Conservation (phyloP, 2,888 invertebrate species). For the Dorcus parallelipipedus region DNA sequence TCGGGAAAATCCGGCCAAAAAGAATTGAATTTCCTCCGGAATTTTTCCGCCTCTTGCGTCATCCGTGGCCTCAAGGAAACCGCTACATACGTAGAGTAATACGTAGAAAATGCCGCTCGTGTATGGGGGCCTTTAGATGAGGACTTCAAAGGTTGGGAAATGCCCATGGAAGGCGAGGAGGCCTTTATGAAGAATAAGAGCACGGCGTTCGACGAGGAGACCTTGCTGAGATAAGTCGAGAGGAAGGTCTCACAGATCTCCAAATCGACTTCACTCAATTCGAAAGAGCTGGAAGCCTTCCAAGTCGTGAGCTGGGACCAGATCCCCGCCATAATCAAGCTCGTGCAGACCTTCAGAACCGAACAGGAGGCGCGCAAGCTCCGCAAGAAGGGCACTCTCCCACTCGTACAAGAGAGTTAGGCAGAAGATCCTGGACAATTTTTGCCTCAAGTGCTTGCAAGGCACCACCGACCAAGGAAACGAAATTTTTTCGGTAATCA, state of each 20-base stretch:
- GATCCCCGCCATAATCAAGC: slow-evolving; percentile 26
- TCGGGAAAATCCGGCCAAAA: too few species aligned
- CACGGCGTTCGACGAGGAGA: slow-evolving; percentile 19
- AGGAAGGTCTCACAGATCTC: slow-evolving; percentile 40
- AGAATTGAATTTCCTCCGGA: too few species aligned
- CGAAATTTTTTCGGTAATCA: slow-evolving; percentile 32
- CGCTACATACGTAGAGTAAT: too few species aligned
- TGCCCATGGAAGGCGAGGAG: slow-evolving; percentile 20
- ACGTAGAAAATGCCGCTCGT: too few species aligned
- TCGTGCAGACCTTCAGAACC: slow-evolving; percentile 43
- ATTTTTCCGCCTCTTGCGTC: too few species aligned
- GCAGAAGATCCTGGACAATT: slow-evolving; percentile 40
- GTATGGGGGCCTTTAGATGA: slow-evolving; percentile 2
- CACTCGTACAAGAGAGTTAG: slow-evolving; percentile 45
- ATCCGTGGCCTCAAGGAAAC: too few species aligned
- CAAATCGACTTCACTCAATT: slow-evolving; percentile 37
- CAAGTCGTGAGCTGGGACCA: slow-evolving; percentile 29
- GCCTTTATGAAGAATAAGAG: background rate
- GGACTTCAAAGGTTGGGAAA: slow-evolving; percentile 26
- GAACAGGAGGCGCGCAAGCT: slow-evolving; percentile 40
- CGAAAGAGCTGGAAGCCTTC: slow-evolving; percentile 29
- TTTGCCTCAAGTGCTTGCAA: slow-evolving; percentile 41
- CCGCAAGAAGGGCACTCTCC: slow-evolving; percentile 39
- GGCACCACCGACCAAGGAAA: slow-evolving; percentile 45
- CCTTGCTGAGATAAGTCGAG: slow-evolving; percentile 37